phyloP scores from a whole-genome alignment of 2,888 invertebrate species.

The Trileptium ribeirensis region DNA sequence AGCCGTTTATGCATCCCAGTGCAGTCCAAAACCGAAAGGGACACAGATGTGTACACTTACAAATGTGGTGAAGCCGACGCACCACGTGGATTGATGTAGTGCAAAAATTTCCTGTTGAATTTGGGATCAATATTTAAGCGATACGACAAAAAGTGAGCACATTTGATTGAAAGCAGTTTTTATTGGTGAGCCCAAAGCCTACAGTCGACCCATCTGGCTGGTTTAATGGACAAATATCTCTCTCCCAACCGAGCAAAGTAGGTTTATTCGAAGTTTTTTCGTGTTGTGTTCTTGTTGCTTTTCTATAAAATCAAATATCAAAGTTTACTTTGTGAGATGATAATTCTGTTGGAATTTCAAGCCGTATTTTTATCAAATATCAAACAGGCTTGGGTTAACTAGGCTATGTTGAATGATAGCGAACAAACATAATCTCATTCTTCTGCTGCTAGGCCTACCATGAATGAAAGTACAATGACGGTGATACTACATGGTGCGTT shows the following conservation, averaged over 20 bases:
- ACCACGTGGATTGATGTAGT: slow-evolving; percentile 50
- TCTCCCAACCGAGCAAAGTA: background rate
- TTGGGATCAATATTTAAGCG: slow-evolving; percentile 49
- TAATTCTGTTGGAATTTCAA: no score
- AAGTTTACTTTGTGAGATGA: no score
- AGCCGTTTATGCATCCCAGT: slow-evolving; percentile 50
- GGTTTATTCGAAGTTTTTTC: background rate
- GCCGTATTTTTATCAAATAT: no score
- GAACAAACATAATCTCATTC: no score
- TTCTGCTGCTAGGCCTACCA: no score
- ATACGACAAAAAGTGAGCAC: slow-evolving; percentile 51
- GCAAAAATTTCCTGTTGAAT: slow-evolving; percentile 49
- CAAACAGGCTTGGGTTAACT: no score
- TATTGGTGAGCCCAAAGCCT: slow-evolving; percentile 49
- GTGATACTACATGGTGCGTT: no score
- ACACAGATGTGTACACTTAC: slow-evolving; percentile 56
- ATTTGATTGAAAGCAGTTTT: slow-evolving; percentile 51
- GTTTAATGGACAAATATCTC: background rate
- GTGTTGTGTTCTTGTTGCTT: background rate
- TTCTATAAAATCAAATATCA: no score
- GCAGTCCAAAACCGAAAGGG: slow-evolving; percentile 55
- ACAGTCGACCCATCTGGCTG: slow-evolving; percentile 30
- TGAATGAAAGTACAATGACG: no score
- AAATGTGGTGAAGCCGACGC: slow-evolving; percentile 52
- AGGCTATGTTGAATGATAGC: no score